phyloP scores from a whole-genome alignment of 2,113 vertebrate species.

The Globicephala melas region DNA sequence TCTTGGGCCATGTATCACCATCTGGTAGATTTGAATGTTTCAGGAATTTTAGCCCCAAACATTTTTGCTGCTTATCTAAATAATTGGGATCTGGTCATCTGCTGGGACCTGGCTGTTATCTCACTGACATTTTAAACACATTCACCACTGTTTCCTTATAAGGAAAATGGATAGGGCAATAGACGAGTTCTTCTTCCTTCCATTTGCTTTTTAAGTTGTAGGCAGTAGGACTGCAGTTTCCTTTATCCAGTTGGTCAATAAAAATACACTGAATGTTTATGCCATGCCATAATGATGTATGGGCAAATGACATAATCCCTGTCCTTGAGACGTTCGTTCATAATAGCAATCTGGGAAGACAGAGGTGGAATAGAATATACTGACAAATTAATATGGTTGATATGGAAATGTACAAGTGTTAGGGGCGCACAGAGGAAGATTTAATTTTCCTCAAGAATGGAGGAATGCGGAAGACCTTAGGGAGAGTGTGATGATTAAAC shows the following conservation, averaged over 20 bases:
- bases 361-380: not conserved
- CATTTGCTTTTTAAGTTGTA: not conserved
- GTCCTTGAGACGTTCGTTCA: not conserved
- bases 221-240: not conserved
- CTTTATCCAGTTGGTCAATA: not conserved
- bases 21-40: constrained; percentile 44
- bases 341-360: not conserved
- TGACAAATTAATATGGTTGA: not conserved
- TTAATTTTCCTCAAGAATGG: not conserved
- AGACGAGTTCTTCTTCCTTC: not conserved
- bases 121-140: constrained; percentile 29
- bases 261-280: not conserved
- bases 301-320: not conserved
- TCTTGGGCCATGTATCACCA: not conserved
- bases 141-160: not conserved
- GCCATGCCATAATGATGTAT: not conserved
- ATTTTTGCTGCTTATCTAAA: constrained; percentile 50
- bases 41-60: constrained; percentile 4
- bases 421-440: not conserved
- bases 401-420: not conserved
- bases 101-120: not conserved
- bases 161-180: not conserved
- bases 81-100: not conserved
- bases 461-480: not conserved
- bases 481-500: not conserved